Base-by-base conservation (phyloP, 2,888 invertebrate species). In the Eueremaeus valkanovi region DNA sequence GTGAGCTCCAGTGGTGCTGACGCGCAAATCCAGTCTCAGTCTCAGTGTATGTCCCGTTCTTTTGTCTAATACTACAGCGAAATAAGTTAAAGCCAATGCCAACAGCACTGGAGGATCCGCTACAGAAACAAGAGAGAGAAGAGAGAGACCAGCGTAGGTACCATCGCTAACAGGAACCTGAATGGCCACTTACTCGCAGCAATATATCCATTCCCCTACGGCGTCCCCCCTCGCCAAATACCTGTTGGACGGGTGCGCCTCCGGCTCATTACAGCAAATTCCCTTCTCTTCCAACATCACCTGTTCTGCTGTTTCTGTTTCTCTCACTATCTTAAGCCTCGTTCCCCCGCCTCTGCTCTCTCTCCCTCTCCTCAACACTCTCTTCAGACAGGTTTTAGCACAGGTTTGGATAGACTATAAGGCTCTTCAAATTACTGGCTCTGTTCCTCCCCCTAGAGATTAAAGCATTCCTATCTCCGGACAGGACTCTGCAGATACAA, bases 341-440 rank as follows among this genome's bases (percentile, higher is more conserved):
- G 36, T 63, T 63, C 63, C 13, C 58, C 63, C 63, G 36, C 36
- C 63, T 63, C 31, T 33, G n/a, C 21, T 31, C 18, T n/a, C 63
- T 29, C 63, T 29, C 29, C 24, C 63, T 63, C 1, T 31, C 3
- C 36, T 18, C 21, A 58, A 29, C 63, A 33, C 31, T 63, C 36
- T 63, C 63, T 33, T 36, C 36, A 21, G 16, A 68, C 33, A 68
- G 36, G n/a, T n/a, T n/a, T n/a, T n/a, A n/a, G n/a, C n/a, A 58
- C 27, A 58, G 27, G 68, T 40, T 40, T 33, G 33, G 31, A 31
- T 31, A 16, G n/a, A n/a, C 33, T 61, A 18, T 68, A 68, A 68
- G 42, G 68, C 68, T 68, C 68, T 68, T 68, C 68, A 68, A 68
- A 68, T 68, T 68, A 68, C 68, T 68, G 36, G 68, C 36, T 40